Percentiles rank a stretch among this genome's conserved stretches.
phyloP scores from a whole-genome alignment of 2,113 vertebrate species.

The Campylomormyrus tamandua region DNA sequence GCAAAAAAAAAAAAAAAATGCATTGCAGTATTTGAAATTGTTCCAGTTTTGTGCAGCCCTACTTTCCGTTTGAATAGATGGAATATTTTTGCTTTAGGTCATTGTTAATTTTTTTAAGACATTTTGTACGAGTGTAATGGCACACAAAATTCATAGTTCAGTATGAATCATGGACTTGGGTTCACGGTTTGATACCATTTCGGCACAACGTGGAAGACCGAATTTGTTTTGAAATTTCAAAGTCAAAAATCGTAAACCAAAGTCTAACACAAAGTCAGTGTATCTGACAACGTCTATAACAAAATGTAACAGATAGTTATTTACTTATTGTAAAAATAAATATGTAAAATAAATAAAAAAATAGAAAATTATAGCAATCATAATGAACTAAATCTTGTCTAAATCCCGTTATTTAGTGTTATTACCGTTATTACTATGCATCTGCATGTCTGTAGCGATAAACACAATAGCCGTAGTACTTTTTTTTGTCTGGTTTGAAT shows the following conservation, averaged over 20 bases:
- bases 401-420: neutral
- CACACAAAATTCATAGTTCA: neutral
- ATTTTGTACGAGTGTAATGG: neutral
- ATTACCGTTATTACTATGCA: neutral
- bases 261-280: neutral
- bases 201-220: neutral
- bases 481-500: neutral
- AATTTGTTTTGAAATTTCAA: neutral
- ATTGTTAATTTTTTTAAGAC: too few relatives aligned
- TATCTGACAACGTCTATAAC: neutral
- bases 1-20: neutral
- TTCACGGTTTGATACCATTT: neutral
- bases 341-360: neutral
- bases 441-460: neutral
- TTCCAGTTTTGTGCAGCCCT: neutral
- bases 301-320: neutral
- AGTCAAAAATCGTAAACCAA: neutral
- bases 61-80: neutral
- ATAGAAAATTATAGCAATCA: neutral
- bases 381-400: neutral
- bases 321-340: neutral
- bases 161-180: neutral
- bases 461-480: neutral
- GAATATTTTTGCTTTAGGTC: too few relatives aligned
- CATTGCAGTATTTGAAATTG: neutral